Percentiles rank a stretch among this genome's conserved stretches.
phyloP scores from a whole-genome alignment of 2,888 invertebrate genomes.

The Ennomos fuscantarius region DNA sequence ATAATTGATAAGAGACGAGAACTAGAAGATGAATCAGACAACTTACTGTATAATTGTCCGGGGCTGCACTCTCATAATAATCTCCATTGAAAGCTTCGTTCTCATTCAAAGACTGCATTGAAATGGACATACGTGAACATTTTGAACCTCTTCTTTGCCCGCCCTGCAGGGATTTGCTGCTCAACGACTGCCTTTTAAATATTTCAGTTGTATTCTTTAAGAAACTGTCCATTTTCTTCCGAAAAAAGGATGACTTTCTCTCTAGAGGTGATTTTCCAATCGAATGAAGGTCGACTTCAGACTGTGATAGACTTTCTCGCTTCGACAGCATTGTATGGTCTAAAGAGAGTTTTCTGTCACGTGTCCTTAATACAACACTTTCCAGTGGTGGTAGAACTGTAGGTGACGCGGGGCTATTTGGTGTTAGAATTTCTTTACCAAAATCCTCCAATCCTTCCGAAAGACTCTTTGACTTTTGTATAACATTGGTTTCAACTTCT shows the following conservation, averaged over 20 bases:
- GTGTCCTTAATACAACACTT: conserved; percentile 37
- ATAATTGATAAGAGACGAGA: too few relatives aligned
- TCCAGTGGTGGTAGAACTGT: conserved; percentile 37
- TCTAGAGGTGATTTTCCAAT: conserved; percentile 75
- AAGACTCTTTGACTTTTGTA: conserved; percentile 44
- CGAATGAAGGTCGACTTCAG: conserved; percentile 73
- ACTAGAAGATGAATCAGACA: not conserved
- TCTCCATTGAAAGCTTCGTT: conserved; percentile 42
- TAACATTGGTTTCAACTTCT: conserved; percentile 20
- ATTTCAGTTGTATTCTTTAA: conserved; percentile 76
- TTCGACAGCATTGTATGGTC: conserved; percentile 70
- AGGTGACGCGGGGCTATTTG: conserved; percentile 20
- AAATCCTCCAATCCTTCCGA: conserved; percentile 44
- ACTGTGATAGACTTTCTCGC: conserved; percentile 69
- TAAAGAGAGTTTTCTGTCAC: conserved; percentile 72
- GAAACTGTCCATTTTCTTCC: conserved; percentile 78
- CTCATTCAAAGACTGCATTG: conserved; percentile 71
- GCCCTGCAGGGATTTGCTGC: conserved; percentile 46
- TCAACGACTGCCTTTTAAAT: conserved; percentile 65
- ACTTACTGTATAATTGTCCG: conserved; percentile 48
- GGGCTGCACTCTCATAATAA: conserved; percentile 36
- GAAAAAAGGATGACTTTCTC: conserved; percentile 77
- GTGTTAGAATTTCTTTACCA: conserved; percentile 30
- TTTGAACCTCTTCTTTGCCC: conserved; percentile 59
- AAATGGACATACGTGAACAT: conserved; percentile 58